Conservation (phyloP, 2,888 invertebrate genomes). For the Cordilura impudica region DNA sequence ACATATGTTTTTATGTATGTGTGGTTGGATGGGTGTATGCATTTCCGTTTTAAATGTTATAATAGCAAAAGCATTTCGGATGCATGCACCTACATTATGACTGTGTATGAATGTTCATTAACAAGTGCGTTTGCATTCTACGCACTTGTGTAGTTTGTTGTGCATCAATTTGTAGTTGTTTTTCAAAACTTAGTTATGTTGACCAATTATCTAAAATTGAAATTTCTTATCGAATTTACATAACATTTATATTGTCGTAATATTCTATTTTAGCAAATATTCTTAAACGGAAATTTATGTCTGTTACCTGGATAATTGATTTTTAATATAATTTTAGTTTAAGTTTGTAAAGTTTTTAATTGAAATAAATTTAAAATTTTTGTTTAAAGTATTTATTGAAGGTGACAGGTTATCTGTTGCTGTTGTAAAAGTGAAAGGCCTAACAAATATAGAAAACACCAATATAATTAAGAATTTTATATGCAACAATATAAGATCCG, state of each 20-base stretch:
- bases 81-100: constrained; percentile 44
- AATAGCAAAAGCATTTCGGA: constrained; percentile 1
- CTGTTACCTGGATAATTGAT: constrained; percentile 65
- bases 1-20: background rate
- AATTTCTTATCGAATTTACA: constrained; percentile 62
- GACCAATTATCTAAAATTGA: constrained; percentile 61
- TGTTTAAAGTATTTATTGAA: too few relatives aligned
- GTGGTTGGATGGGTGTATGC: constrained; percentile 4
- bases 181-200: constrained; percentile 56
- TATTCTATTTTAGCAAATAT: constrained; percentile 49
- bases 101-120: background rate
- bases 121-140: background rate
- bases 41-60: constrained; percentile 56
- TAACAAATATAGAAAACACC: too few relatives aligned
- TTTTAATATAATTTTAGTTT: constrained; percentile 51
- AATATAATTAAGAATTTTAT: too few relatives aligned
- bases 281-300: constrained; percentile 69
- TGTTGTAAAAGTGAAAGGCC: too few relatives aligned
- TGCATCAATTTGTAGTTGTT: constrained; percentile 20
- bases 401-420: too few relatives aligned
- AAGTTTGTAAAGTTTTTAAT: constrained; percentile 28
- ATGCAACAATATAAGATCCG: too few relatives aligned
- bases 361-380: constrained; percentile 2
- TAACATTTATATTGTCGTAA: constrained; percentile 50
- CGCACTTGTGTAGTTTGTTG: constrained; percentile 32